Evolutionary conservation across 2,797 vertebrate genomes (phyloP).

Genomic region (Loriculus beryllinus): DNA sequence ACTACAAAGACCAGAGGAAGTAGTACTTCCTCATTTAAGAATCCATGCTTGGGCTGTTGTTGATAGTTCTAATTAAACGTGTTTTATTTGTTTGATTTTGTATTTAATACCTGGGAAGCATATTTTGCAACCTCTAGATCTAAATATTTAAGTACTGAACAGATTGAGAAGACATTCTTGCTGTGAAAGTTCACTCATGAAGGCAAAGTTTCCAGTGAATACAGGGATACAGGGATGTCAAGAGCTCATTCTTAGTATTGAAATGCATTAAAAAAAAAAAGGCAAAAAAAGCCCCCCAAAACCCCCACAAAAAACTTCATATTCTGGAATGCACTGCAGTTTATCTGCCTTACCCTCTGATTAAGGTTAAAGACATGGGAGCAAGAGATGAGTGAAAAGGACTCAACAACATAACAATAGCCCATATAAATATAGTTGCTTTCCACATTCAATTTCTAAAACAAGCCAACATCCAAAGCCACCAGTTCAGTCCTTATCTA

Average conservation of each 20-base stretch:
- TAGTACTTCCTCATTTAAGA: neutral
- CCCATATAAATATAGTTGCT: neutral
- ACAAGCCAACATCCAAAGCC: neutral
- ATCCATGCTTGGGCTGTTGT: neutral
- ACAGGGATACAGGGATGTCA: neutral
- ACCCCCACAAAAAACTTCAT: too few species aligned
- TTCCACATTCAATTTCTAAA: neutral
- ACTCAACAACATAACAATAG: accelerated
- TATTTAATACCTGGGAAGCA: neutral
- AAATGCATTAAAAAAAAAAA: neutral
- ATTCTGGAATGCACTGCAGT: neutral
- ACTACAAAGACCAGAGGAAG: neutral
- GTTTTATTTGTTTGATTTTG: neutral
- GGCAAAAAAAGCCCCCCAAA: too few species aligned
- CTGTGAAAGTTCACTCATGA: neutral
- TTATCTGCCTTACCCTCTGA: neutral
- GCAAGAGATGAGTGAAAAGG: neutral
- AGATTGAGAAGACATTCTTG: neutral
- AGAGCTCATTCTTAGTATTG: neutral
- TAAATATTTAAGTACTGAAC: neutral
- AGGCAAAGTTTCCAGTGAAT: neutral
- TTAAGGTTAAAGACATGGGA: neutral
- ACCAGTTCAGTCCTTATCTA: neutral
- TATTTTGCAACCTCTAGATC: neutral
- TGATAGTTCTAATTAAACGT: neutral